phyloP scores from a whole-genome alignment of 1,140 invertebrate genomes.

The Saccostrea glomerata region DNA sequence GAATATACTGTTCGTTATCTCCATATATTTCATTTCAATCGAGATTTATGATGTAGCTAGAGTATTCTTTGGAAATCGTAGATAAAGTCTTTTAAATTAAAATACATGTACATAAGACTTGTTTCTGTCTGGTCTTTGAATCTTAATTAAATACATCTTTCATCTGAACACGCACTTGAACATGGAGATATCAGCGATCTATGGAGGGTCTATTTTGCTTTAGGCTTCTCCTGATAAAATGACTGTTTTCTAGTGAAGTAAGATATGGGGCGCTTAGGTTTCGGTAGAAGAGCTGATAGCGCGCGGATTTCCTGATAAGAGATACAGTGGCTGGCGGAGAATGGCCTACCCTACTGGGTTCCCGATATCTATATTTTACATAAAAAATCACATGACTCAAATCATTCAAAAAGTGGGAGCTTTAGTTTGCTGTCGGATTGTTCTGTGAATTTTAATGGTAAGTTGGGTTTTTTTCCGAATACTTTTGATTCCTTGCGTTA shows the following conservation, averaged over 20 bases:
- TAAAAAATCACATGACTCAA: constrained; percentile 18
- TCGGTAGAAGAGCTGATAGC: not conserved
- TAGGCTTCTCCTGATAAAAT: not conserved
- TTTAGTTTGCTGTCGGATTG: not conserved
- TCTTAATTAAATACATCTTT: constrained; percentile 15
- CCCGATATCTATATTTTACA: constrained; percentile 17
- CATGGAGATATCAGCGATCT: not conserved
- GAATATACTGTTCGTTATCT: too few species aligned
- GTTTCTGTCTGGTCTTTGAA: not conserved
- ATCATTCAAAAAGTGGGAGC: not conserved
- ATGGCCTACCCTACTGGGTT: not conserved
- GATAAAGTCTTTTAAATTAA: too few species aligned
- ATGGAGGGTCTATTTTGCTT: not conserved
- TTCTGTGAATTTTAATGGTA: not conserved
- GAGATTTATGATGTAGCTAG: too few species aligned
- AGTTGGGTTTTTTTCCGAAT: not conserved
- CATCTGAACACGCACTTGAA: constrained; percentile 14
- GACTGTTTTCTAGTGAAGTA: not conserved
- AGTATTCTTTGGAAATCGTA: too few species aligned
- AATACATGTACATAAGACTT: too few species aligned
- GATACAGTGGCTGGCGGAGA: not conserved
- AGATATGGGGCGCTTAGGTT: not conserved
- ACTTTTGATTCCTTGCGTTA: too few species aligned
- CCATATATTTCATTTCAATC: too few species aligned
- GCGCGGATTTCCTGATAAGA: not conserved